Percentiles rank a stretch among this genome's conserved stretches.
Conservation (phyloP, 2,888 invertebrate species). For the Oxyteleia sp. region DNA sequence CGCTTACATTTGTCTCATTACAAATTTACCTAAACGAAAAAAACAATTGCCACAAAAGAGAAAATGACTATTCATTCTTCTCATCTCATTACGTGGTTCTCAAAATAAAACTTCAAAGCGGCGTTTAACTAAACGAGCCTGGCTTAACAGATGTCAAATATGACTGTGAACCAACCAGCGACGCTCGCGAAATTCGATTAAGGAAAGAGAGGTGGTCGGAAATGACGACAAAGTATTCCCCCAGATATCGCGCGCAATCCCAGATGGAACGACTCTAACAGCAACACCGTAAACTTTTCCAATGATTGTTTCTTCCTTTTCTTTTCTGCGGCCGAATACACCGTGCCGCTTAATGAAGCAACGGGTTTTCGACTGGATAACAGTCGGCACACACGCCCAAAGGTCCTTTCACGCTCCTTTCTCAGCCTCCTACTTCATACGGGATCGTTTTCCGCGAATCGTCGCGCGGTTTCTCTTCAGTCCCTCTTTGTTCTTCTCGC, state of each 20-base stretch:
- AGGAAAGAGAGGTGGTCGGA: conserved; percentile 4
- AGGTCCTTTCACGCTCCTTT: conserved; percentile 32
- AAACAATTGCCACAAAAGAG: background rate
- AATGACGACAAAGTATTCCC: background rate
- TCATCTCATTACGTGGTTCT: background rate
- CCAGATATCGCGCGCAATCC: background rate
- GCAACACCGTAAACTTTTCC: conserved; percentile 10
- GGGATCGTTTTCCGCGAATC: conserved; percentile 57
- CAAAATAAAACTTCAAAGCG: conserved; percentile 25
- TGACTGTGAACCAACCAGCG: conserved; percentile 13
- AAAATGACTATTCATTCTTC: background rate
- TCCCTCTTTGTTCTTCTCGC: conserved; percentile 50
- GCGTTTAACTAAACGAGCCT: conserved; percentile 17
- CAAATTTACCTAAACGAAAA: background rate
- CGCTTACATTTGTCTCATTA: background rate
- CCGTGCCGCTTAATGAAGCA: conserved; percentile 22
- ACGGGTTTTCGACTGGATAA: no score
- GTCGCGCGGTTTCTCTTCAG: conserved; percentile 38
- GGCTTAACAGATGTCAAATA: conserved; percentile 29
- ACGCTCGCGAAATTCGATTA: conserved; percentile 36
- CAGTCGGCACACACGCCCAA: conserved; percentile 17
- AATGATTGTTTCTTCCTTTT: conserved; percentile 18
- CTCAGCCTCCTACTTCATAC: conserved; percentile 31
- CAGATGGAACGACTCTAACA: background rate
- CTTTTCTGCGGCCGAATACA: background rate